Percentiles rank a stretch among this genome's conserved stretches.
Conservation (phyloP, 2,113 vertebrate species). For the Cinclus mexicanus region DNA sequence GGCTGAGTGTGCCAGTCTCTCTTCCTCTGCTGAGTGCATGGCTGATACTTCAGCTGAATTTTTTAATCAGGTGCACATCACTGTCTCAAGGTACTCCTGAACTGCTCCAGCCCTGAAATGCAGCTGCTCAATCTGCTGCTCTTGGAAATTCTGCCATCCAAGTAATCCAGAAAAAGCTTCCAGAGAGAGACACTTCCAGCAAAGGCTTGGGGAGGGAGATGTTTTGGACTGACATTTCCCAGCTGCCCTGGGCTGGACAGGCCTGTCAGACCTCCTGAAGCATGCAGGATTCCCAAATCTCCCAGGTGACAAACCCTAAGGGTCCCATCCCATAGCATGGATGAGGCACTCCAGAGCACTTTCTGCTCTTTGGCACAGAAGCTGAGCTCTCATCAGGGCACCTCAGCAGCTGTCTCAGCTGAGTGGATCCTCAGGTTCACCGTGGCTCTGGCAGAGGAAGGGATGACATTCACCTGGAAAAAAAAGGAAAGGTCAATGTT, state of each 20-base stretch:
- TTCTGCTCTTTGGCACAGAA: not conserved
- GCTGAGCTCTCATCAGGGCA: too few species aligned
- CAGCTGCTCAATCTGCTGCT: not conserved
- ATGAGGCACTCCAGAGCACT: too few species aligned
- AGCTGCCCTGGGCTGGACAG: not conserved
- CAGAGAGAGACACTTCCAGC: not conserved
- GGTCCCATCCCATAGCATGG: not conserved
- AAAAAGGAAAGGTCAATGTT: not conserved
- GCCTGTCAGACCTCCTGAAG: not conserved
- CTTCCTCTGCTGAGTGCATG: not conserved
- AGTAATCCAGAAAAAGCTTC: not conserved
- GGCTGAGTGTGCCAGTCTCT: not conserved
- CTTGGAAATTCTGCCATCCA: not conserved
- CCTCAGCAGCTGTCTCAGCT: constrained; percentile 82
- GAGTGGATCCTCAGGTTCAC: constrained; percentile 91
- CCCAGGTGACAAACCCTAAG: not conserved
- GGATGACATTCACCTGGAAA: constrained; percentile 85
- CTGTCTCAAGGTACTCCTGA: not conserved
- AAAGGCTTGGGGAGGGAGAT: not conserved
- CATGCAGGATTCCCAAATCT: not conserved
- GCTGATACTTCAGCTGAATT: not conserved
- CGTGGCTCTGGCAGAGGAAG: constrained; percentile 81
- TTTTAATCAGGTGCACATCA: not conserved
- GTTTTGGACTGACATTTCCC: not conserved
- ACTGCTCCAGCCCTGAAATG: not conserved